Evolutionary conservation across 2,888 invertebrate species (phyloP), one percentile per base, ranked within the genome.

Genomic region (Heteromyza rotundicornis): DNA sequence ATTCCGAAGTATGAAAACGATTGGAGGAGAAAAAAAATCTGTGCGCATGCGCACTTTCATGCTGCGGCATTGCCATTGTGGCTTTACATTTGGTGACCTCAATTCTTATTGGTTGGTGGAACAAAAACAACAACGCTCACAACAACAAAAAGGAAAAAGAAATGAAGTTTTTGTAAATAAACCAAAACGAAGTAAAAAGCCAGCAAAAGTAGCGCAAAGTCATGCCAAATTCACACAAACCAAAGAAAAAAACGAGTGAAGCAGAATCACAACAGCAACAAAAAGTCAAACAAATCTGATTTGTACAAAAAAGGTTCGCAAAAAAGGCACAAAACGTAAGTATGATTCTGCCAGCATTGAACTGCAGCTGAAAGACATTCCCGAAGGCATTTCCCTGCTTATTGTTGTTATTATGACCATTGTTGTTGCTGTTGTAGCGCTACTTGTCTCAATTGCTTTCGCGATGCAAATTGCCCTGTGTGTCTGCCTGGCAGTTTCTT

Each of bases 21-120:
- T n/a, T n/a, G n/a, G n/a, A n/a, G n/a, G n/a, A n/a, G 40, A 40
- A 40, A n/a, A 40, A 40, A 40, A 40, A 40, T 40, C 40, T 40
- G 40, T 3, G n/a, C 40, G 14, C 14, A n/a, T n/a, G 40, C 40
- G 14, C 40, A 40, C 40, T 40, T 40, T 40, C 40, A 3, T 40
- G 40, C 3, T 40, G 40, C 16, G 3, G 3, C 16, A 3, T 10
- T 40, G 3, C n/a, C 40, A 40, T n/a, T 40, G n/a, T 19, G 17
- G 7, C 47, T 47, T 20, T 47, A 19, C 10, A 8, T 40, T 7
- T 14, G 8, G n/a, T 40, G 40, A 40, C 40, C 40, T 40, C n/a
- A 40, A 40, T 47, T 47, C 47, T 47, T 47, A 7, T 40, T 40
- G 40, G 8, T 27, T 27, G n/a, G n/a, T 40, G 40, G 14, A 40